phyloP scores from a whole-genome alignment of 2,888 invertebrate species.

The Orchesellides sinensis region DNA sequence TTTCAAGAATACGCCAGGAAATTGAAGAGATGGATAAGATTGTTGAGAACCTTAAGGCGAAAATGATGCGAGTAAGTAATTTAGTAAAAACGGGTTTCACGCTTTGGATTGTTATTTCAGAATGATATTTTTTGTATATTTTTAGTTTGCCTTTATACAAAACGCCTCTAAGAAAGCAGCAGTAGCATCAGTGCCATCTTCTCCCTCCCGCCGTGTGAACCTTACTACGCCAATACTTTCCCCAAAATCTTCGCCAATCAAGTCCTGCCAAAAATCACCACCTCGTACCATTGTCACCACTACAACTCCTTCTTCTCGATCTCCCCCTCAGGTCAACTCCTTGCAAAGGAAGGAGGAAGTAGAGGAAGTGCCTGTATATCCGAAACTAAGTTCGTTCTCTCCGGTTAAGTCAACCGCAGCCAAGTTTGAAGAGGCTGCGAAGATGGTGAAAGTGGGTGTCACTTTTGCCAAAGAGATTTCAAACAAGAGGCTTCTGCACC shows the following conservation, averaged over 20 bases:
- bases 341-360: too few species aligned
- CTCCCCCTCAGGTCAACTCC: neutral
- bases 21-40: slow-evolving; percentile 29
- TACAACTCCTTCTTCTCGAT: slow-evolving; percentile 4
- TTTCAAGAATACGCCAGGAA: slow-evolving; percentile 30
- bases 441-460: slow-evolving; percentile 19
- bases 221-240: neutral
- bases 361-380: too few species aligned
- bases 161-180: neutral
- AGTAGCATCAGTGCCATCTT: neutral
- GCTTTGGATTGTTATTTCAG: too few species aligned
- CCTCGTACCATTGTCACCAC: too few species aligned
- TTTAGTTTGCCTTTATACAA: neutral
- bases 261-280: neutral
- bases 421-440: slow-evolving; percentile 47
- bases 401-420: slow-evolving; percentile 47
- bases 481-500: too few species aligned
- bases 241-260: neutral
- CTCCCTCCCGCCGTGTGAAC: too few species aligned
- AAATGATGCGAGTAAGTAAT: slow-evolving; percentile 17
- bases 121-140: too few species aligned
- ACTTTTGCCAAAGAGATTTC: slow-evolving; percentile 38
- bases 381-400: neutral
- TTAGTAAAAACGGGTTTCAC: neutral
- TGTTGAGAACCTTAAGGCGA: slow-evolving; percentile 31